phyloP scores from a whole-genome alignment of 1,140 invertebrate genomes.

The Aporrectodea caliginosa region DNA sequence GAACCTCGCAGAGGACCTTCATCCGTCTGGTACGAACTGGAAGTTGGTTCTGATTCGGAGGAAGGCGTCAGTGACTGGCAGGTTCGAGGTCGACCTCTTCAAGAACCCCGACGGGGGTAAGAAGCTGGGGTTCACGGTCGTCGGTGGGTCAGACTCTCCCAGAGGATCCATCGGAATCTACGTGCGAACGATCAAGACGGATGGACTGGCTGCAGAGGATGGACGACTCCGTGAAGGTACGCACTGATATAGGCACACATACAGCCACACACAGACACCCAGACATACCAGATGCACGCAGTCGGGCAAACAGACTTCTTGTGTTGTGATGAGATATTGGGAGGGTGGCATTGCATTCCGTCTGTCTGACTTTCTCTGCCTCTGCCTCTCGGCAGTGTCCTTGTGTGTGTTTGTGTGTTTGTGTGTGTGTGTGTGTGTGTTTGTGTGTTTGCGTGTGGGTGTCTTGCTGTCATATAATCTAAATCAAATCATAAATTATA shows the following conservation, averaged over 20 bases:
- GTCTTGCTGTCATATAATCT: no score
- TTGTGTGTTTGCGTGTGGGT: not conserved
- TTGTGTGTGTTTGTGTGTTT: not conserved
- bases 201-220: constrained; percentile 78
- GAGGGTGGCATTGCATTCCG: no score
- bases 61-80: not conserved
- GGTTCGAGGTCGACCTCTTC: not conserved
- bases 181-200: constrained; percentile 82
- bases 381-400: no score
- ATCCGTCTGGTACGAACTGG: not conserved
- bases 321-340: no score
- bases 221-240: constrained; percentile 80
- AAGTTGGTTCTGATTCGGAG: not conserved
- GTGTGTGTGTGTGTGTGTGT: not conserved
- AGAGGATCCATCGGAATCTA: constrained; percentile 86
- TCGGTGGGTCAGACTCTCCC: constrained; percentile 81
- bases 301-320: no score
- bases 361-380: no score
- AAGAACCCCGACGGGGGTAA: constrained; percentile 80
- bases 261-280: no score
- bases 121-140: constrained; percentile 85
- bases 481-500: no score
- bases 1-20: no score
- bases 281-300: no score
- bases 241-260: no score